Base-by-base conservation (phyloP, 2,888 invertebrate species). In the Drosophila suboccidentalis region DNA sequence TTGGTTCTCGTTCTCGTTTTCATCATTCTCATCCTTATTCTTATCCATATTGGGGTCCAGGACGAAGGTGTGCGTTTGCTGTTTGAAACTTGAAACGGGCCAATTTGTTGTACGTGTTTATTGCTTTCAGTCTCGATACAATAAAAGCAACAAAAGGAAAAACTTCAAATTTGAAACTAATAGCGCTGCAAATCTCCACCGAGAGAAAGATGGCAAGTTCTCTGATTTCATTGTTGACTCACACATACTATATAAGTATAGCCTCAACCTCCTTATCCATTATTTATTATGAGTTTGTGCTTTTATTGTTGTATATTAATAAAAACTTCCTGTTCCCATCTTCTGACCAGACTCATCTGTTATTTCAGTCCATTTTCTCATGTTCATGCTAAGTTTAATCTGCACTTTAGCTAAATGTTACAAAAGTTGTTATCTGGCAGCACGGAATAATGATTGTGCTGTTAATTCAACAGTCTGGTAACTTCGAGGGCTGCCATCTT, bases 41-140 rank as follows among this genome's bases (percentile, higher is more conserved):
- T 39, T 5, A 4, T 32, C 13, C 69, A 46, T 10, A 17, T 64
- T 47, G 4, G 19, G 19, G 39, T 26, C 32, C 32, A 29, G 47
- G 41, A 39, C 46, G 47, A 70, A 62, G 67, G 70, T 78, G 70
- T 55, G 73, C 10, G 22, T 65, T 34, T 47, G 64, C 55, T 41
- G 49, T 38, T 39, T 49, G 75, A 60, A 69, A 74, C 71, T 80
- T 67, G 77, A 73, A 55, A 44, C 75, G 66, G 67, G 67, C 71
- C 80, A 85, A 85, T 82, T 78, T 71, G 69, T 57, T 60, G 79
- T 69, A 85, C 78, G 82, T 81, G 87, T 81, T 87, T 85, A 81
- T 85, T 71, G 80, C 67, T 73, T 67, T 72, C 74, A 80, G 76
- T 74, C 71, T 80, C 55, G 61, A 50, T 43, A 46, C 59, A 44